Conservation (phyloP, 2,113 vertebrate genomes). For the Gavialis gangeticus region DNA sequence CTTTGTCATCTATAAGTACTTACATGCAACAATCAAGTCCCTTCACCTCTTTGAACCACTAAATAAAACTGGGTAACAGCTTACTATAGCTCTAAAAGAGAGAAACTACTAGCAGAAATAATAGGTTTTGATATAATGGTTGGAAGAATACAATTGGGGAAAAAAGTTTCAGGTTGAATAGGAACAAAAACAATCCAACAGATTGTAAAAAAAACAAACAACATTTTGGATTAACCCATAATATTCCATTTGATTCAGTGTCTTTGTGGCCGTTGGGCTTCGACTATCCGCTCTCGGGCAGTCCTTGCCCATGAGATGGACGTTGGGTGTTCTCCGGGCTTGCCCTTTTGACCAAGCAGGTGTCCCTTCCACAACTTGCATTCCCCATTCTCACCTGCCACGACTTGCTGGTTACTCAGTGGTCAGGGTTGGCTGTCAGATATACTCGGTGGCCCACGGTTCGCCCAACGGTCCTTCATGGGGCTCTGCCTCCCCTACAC, state of each 20-base stretch:
- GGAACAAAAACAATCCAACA: constrained; percentile 11
- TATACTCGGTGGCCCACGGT: no score
- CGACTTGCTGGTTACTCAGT: no score
- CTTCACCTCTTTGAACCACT: neutral
- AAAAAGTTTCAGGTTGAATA: neutral
- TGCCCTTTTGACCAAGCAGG: no score
- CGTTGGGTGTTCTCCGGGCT: no score
- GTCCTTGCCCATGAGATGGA: no score
- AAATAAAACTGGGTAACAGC: neutral
- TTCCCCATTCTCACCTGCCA: no score
- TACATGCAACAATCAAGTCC: neutral
- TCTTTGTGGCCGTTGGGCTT: no score
- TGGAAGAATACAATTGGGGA: neutral
- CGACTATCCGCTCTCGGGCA: no score
- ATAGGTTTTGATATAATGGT: neutral
- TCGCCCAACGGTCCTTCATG: no score
- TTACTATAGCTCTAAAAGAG: neutral
- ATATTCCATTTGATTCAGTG: neutral
- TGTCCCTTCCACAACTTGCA: no score
- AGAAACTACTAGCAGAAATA: constrained; percentile 2
- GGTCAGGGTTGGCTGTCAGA: no score
- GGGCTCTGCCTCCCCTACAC: no score
- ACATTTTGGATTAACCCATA: neutral
- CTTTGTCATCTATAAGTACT: neutral
- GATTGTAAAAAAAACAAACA: neutral